These are phyloP conservation scores for Thalassarche chlororhynchos DNA, from an alignment of 2,113 vertebrate genomes.

Conservation along the genomic window DNA sequence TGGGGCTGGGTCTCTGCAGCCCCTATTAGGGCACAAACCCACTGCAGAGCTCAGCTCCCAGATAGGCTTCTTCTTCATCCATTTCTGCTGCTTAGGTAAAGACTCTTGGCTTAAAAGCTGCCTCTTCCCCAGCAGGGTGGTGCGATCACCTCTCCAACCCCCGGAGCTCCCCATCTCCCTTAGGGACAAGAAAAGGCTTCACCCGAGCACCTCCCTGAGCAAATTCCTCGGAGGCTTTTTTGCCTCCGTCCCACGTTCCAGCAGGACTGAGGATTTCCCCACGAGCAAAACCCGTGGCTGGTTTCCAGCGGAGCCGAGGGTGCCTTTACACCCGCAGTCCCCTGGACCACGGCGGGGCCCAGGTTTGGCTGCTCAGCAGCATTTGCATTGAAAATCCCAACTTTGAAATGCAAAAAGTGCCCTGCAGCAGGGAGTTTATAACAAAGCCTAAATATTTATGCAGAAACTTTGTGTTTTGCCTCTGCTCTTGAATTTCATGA, in stretches of 20 bases:
- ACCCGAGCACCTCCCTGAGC: not conserved
- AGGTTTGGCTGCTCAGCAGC: not conserved
- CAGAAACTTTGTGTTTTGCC: not conserved
- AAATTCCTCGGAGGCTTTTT: not conserved
- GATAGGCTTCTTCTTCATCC: not conserved
- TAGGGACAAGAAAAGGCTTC: not conserved
- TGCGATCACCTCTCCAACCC: not conserved
- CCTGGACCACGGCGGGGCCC: not conserved
- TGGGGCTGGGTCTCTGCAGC: not conserved
- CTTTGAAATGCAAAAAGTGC: constrained; percentile 56
- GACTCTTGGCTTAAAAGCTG: not conserved
- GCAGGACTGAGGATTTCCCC: not conserved
- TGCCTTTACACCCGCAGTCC: rapidly evolving
- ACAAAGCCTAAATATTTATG: not conserved
- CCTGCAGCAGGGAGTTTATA: not conserved
- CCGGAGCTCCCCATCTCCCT: not conserved
- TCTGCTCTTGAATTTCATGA: not conserved
- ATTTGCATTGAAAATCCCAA: constrained; percentile 64
- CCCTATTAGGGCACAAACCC: not conserved
- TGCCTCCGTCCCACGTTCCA: not conserved
- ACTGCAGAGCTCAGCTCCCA: not conserved
- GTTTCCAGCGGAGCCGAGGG: not conserved
- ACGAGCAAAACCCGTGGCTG: not conserved
- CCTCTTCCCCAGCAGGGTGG: not conserved
- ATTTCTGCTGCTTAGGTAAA: not conserved